Evolutionary conservation across 2,888 invertebrate species (phyloP), one percentile per base, ranked within the genome.

Genomic region (Arctia plantaginis): DNA sequence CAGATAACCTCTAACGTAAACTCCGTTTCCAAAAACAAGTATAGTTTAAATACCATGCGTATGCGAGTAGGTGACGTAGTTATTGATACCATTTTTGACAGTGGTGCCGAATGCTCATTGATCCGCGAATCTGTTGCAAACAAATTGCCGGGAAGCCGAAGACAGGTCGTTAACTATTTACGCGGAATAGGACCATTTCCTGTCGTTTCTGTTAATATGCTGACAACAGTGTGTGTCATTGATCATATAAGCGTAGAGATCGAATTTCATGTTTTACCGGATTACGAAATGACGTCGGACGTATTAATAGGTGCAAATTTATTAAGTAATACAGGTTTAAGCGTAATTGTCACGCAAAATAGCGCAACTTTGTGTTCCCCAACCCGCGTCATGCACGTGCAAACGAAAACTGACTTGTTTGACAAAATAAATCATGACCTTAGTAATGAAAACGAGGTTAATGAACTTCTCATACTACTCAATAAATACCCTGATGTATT

Each of bases 401-500:
- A 41, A 41, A 41, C n/a, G 12, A 69, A 33, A 23, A n/a, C 27
- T 39, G 23, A 15, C 18, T 30, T 69, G 13, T 72, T 68, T 44
- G 72, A 72, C 6, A 68, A 72, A 33, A 23, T 72, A 39, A 44
- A 72, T 33, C 44, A 65, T 41, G 51, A 71, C 35, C 55, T 68
- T 15, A 71, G 33, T 55, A 51, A 67, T n/a, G 59, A 64, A 20
- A 65, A 80, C 12, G 86, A 86, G 27, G 81, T 13, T 67, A 87
- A n/a, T n/a, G n/a, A n/a, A n/a, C n/a, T n/a, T n/a, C n/a, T n/a
- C n/a, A n/a, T n/a, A n/a, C n/a, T n/a, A n/a, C n/a, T 88, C 0
- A 82, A 87, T 66, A 75, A 87, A 12, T 80, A 85, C 67, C 86
- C 86, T 1, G 87, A 89, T 59, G 59, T 84, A 8, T 69, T 87